Evolutionary conservation across 2,113 vertebrate species (phyloP).

Genomic region (Barnardius zonarius): DNA sequence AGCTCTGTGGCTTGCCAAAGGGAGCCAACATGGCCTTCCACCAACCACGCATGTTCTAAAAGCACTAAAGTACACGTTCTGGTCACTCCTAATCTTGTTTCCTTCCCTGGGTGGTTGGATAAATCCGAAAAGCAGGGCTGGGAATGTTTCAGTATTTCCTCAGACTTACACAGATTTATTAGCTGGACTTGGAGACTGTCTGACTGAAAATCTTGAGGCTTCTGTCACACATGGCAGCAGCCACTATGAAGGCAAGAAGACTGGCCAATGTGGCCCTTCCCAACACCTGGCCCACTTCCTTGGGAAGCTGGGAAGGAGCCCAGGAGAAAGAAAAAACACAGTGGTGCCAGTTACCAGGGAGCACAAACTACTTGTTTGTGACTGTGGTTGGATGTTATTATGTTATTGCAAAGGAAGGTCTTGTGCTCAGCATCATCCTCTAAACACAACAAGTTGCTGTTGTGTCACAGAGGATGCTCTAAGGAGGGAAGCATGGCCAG

Average conservation of each 20-base stretch:
- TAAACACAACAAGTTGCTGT: neutral
- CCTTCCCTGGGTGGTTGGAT: neutral
- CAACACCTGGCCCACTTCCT: neutral
- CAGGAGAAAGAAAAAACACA: neutral
- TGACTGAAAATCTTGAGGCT: neutral
- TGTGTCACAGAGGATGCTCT: neutral
- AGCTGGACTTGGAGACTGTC: neutral
- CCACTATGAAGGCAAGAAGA: neutral
- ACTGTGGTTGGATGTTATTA: neutral
- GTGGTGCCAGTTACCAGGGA: neutral
- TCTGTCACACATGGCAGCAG: neutral
- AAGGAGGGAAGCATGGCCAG: neutral
- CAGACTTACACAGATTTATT: neutral
- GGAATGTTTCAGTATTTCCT: neutral
- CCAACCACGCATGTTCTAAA: neutral
- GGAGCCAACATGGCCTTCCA: neutral
- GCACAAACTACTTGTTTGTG: neutral
- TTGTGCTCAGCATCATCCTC: neutral
- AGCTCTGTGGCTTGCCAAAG: neutral
- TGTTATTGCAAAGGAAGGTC: neutral
- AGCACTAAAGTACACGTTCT: neutral
- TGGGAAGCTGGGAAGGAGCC: neutral
- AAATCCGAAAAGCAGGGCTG: neutral
- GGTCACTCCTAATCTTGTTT: neutral
- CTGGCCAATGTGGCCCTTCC: neutral